Base-by-base conservation (phyloP, 2,797 vertebrate species). In the Craterocephalus amniculus region DNA sequence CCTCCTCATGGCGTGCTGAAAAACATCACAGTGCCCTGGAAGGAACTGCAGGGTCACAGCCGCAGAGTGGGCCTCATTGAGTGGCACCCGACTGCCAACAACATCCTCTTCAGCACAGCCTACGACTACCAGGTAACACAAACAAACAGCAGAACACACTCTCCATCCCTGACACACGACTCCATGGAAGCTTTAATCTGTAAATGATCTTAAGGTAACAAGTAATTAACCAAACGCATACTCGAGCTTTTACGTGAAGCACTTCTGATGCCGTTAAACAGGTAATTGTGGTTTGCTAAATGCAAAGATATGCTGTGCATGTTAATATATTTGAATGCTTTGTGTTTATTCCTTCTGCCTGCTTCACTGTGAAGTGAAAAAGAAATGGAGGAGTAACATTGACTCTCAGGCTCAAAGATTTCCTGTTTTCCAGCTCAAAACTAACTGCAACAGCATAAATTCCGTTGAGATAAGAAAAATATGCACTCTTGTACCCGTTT, bases 121-220 rank as follows among this genome's bases (percentile, higher is more conserved):
- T 97, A 98, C 0, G 97, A 98, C 93, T 97, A 97, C 88, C 93
- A 97, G 96, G 97, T 98, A 83, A 78, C 87, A 57, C 58, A 67
- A 3, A 36, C 67, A 22, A 11, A 22, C 31, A 52, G n/a, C 43
- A n/a, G 20, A 56, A 1, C 24, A n/a, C 31, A 58, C 26, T 51
- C 70, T 16, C 36, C 5, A 12, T n/a, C 58, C n/a, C 10, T 1
- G 22, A 31, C 20, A 16, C 48, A 16, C 14, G 40, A n/a, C n/a
- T n/a, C n/a, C 13, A 27, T 29, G 9, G 13, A 31, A 9, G 55
- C 16, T 10, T 32, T 38, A 22, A 11, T 54, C 26, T 8, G n/a
- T 40, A 20, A 63, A 31, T 35, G 12, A 32, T n/a, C 7, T 3
- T 14, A 36, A 27, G 48, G 26, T 31, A 38, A 57, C 6, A 11